Evolutionary conservation across 2,797 vertebrate species (phyloP), one percentile per base, ranked within the genome.

Genomic region (Hydrophis major): DNA sequence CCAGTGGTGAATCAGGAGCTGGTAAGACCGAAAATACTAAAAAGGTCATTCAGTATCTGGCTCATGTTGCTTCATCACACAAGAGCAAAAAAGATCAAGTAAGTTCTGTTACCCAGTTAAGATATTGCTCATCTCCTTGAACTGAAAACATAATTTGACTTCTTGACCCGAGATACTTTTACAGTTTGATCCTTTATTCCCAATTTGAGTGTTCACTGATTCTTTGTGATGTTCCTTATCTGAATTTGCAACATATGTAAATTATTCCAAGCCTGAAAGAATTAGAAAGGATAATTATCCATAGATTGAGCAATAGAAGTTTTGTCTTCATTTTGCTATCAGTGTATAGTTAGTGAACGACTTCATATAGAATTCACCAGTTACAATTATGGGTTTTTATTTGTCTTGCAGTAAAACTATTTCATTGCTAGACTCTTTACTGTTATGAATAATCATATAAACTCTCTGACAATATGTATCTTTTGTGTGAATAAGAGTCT

Each of bases 1-100:
- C 55, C 96, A 99, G 99, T 94, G 99, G 99, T 88, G 99, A 99
- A 96, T 99, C 99, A 22, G 99, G 99, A 96, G 99, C 99, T 93
- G 99, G 99, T 88, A 99, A 99, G 97, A 99, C 99, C 0, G 99
- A 99, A 97, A 99, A 99, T 97, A 99, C 99, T 97, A 99, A 99
- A 98, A 99, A 99, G 94, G 99, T 99, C 93, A 99, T 99, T 97
- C 99, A 99, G 97, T 99, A 99, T 96, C 97, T 99, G 96, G 99
- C 99, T 94, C 98, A 99, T 0, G 99, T 99, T 96, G 99, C 99
- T 94, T 99, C 99, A 1, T 99, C 99, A 42, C 99, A 99, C 96
- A 99, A 99, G 97, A 98, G 98, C 96, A 99, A 99, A 97, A 99
- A 99, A 97, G 99, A 99, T 95, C 99, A 99, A 98, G 99, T 99